Base-by-base conservation (phyloP, 2,113 vertebrate species). In the Bujurquina vittata region DNA sequence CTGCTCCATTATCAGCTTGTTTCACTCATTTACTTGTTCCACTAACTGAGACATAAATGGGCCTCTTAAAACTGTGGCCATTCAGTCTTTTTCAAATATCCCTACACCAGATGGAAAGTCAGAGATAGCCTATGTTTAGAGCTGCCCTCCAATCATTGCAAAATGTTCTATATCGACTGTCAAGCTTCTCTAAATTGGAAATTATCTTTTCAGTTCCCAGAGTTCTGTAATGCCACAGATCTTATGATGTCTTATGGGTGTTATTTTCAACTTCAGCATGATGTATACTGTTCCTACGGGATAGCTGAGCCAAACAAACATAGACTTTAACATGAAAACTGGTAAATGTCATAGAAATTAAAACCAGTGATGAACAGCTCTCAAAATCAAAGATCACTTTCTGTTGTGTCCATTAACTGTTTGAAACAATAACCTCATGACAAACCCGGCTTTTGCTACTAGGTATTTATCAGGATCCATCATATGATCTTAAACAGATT, bases 101-200 rank as follows among this genome's bases (percentile, higher is more conserved):
- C 35, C 9, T 80, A 35, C 52, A 75, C 61, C 79, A 85, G 79
- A 79, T 80, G 61, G 73, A 46, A 52, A 31, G 26, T 63, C 73
- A 29, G 49, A 80, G 43, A 72, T 31, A 2, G 46, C 43, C 40
- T 87, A 73, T 77, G 63, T 86, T 87, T 80, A 54, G 67, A 52
- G 59, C 43, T 56, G 33, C 59, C 26, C 58, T 73, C 26, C 11
- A 40, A 63, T 26, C 12, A 77, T 56, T 57, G 40, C 73, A 65
- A 26, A 20, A 58, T 60, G 57, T 72, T 58, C n/a, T 23, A 20
- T 78, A 35, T 63, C 4, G 1, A 63, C 52, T 17, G 20, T 18
- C 29, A 40, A n/a, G 5, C 72, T 72, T 56, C 49, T 58, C n/a
- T 10, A 59, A 74, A 54, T 55, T 59, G 73, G 31, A 79, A 63